Base-by-base conservation (phyloP, 2,888 invertebrate species). In the Xylophagus ater region DNA sequence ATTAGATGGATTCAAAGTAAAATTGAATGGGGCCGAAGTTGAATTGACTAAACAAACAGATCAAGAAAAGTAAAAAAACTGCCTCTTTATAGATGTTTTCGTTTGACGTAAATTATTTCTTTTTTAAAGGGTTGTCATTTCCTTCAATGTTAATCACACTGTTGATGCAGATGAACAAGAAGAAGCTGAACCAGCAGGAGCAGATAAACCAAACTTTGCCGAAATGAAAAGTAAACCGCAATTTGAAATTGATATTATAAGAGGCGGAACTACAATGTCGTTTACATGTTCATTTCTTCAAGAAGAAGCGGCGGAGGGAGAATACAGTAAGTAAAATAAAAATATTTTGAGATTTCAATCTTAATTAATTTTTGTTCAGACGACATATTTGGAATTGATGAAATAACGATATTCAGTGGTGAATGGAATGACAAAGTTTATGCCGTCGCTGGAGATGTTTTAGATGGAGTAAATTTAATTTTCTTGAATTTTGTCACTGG, bases 141-240 rank as follows among this genome's bases (percentile, higher is more conserved):
- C 74, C 40, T 85, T 94, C 62, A 94, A 93, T 59, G 84, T 97
- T 1, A 97, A 96, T 62, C 90, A 94, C 64, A 86, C 92, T 0
- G 93, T 96, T 1, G 90, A 93, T 58, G 72, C 86, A 1, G 87
- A 87, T 36, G 56, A 73, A 4, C 81, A 80, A 33, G 73, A 80
- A 2, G 78, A 78, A 41, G 47, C 74, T 3, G 74, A 79, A 48
- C 68, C 69, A 2, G 65, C 65, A 43, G n/a, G n/a, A 44, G 62
- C 66, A 5, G 81, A 85, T 39, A 81, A 85, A 62, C 73, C 80
- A 30, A 81, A 86, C 49, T 67, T 81, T 47, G 76, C 78, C 0
- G 87, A 88, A 62, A 81, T 94, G 78, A 79, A 84, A 46, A 92
- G 93, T 33, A 83, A 83, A 60, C 97, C 97, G 0, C 78, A 81